These are phyloP conservation scores for Musca vetustissima DNA, from an alignment of 1,140 invertebrate genomes.

Conservation along the genomic window DNA sequence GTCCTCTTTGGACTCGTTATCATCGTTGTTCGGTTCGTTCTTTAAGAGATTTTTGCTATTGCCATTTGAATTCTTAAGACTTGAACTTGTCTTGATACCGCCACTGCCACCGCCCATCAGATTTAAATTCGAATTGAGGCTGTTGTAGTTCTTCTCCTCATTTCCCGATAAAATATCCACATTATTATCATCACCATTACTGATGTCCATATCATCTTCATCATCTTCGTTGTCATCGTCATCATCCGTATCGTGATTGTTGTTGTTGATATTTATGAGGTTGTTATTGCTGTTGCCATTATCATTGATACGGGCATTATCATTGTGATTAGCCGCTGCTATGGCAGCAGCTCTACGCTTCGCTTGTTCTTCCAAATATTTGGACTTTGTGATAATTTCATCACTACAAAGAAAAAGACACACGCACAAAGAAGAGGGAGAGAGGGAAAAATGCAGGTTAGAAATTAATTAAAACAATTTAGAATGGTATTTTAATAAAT, in stretches of 20 bases:
- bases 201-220: constrained; percentile 41
- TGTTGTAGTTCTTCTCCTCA: constrained; percentile 28
- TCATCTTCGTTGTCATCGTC: constrained; percentile 39
- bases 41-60: constrained; percentile 57
- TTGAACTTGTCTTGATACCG: constrained; percentile 41
- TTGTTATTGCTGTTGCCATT: constrained; percentile 16
- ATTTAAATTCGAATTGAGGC: constrained; percentile 30
- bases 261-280: constrained; percentile 26
- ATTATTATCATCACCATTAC: constrained; percentile 48
- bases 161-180: constrained; percentile 42
- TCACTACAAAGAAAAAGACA: constrained; percentile 57
- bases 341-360: constrained; percentile 46
- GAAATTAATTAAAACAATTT: background rate
- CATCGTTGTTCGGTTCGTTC: constrained; percentile 49
- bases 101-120: too few relatives aligned
- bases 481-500: too few relatives aligned
- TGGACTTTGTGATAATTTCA: constrained; percentile 69
- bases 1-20: constrained; percentile 63
- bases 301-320: constrained; percentile 34
- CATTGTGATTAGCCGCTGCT: constrained; percentile 32
- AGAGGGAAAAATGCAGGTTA: background rate
- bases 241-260: constrained; percentile 45
- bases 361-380: constrained; percentile 60
- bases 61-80: constrained; percentile 46
- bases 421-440: too few relatives aligned